Evolutionary conservation across 2,888 invertebrate species (phyloP).

Genomic region (Argyresthia albistria): DNA sequence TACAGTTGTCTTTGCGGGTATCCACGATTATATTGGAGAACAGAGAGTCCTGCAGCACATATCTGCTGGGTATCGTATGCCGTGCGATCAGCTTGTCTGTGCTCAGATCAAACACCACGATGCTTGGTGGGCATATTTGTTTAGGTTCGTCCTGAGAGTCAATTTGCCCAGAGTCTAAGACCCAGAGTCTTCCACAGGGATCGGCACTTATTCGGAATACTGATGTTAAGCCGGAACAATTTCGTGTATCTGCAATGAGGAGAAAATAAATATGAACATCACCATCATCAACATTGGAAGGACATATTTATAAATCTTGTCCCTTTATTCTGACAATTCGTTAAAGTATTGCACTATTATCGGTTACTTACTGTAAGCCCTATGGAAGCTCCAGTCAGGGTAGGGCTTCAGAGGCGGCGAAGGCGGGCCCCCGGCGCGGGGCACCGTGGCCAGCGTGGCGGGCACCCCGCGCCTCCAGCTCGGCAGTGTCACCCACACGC

Average conservation of each 20-base stretch:
- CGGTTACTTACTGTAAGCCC: slow-evolving; percentile 41
- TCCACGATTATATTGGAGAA: slow-evolving; percentile 79
- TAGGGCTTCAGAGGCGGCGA: slow-evolving; percentile 80
- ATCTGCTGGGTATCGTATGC: slow-evolving; percentile 76
- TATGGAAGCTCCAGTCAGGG: slow-evolving; percentile 81
- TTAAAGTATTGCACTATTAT: no score
- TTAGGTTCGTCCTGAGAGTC: slow-evolving; percentile 76
- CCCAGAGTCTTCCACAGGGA: slow-evolving; percentile 83
- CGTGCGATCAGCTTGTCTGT: slow-evolving; percentile 75
- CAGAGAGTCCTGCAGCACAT: slow-evolving; percentile 77
- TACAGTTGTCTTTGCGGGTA: slow-evolving; percentile 70
- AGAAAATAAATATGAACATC: not conserved
- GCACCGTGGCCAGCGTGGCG: slow-evolving; percentile 79
- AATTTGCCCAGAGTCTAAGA: slow-evolving; percentile 84
- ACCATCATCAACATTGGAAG: no score
- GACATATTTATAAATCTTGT: no score
- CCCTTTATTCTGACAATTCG: not conserved
- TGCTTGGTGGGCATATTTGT: slow-evolving; percentile 81
- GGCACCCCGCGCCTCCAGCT: slow-evolving; percentile 84
- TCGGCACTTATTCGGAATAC: slow-evolving; percentile 84
- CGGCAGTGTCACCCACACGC: slow-evolving; percentile 83
- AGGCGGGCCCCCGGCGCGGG: slow-evolving; percentile 64
- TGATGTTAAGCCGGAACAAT: slow-evolving; percentile 81
- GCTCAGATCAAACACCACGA: slow-evolving; percentile 79
- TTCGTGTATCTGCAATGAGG: slow-evolving; percentile 32